Evolutionary conservation across 2,888 invertebrate species (phyloP), one percentile per base, ranked within the genome.

Genomic region (Drosophila stalkeri): DNA sequence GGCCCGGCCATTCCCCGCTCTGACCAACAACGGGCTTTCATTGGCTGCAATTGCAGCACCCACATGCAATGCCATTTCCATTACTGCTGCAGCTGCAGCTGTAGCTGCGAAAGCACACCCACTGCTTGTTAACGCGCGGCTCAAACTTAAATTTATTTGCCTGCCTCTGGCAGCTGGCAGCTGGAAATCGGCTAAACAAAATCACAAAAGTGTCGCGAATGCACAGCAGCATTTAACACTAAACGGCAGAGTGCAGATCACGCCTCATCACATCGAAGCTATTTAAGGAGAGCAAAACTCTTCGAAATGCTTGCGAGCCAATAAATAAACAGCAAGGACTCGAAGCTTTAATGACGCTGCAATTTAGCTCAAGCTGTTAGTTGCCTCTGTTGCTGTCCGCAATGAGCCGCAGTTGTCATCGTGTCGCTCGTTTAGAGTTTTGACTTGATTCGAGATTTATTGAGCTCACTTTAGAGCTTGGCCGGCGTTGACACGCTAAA

Each of bases 91-190:
- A 20, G 33, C 23, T 18, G n/a, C 61, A 11, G 27, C 20, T 2
- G 23, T 52, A 23, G 44, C 31, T 31, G 43, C 61, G 61, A 16
- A 20, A 41, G 20, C 52, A 51, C 46, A 56, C 70, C 68, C 64
- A 54, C 57, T 51, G 67, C 72, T 66, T 68, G 77, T 77, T 64
- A 70, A 57, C 64, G 74, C 62, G 69, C 66, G 60, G 55, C 63
- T 71, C 76, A 41, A 71, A 71, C 72, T 63, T 75, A 64, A 85
- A 85, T 81, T 85, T 79, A 72, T 82, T 86, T 85, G 86, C 86
- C 82, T 89, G 88, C 78, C 74, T 65, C 75, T 75, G 85, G 68
- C 78, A 84, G 76, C 75, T 75, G 85, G 68, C 78, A 84, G 76
- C 68, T 71, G 57, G 74, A 86, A 89, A 72, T 71, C 77, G 73